Evolutionary conservation across 2,797 vertebrate genomes (phyloP), one percentile per base, ranked within the genome.

Genomic region (Neomorphus geoffroyi): DNA sequence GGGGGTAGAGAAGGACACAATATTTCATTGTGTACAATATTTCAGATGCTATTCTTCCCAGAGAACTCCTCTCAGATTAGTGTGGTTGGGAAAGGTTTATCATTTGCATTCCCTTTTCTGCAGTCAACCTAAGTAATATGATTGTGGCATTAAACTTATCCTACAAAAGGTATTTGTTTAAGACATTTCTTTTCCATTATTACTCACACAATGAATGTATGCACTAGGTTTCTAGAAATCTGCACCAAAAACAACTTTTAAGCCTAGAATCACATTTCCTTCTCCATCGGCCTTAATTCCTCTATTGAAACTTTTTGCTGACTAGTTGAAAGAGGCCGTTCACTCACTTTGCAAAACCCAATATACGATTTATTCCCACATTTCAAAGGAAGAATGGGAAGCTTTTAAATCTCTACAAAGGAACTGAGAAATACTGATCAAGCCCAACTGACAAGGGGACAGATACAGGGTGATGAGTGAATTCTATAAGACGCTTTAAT

Each of bases 331-430:
- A 97, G 91, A 93, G 89, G 89, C 92, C 33, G 65, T 94, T 91
- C 89, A 70, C 93, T 96, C 83, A 80, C 95, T 97, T 94, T 94
- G 89, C 96, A 94, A 94, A 88, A 93, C 80, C 96, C 96, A 96
- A 93, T 94, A 96, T 94, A 89, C 78, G 69, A 92, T 97, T 96
- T 88, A 96, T 93, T 96, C 96, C 96, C 94, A 95, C 89, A 77
- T 94, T 93, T 96, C 96, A 96, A 96, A 97, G 94, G 96, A 96
- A 97, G 95, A 97, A 93, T 88, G 72, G 93, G 95, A 96, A 93
- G 94, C 96, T 92, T 96, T 96, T 74, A 93, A 96, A 92, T 85
- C 94, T 96, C 96, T 96, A 96, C 96, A 93, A 95, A 95, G 91
- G 90, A 93, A 83, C 82, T 33, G 56, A 84, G 94, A 83, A 94